Base-by-base conservation (phyloP, 2,113 vertebrate genomes). In the Cyphomyrus plagiostoma region DNA sequence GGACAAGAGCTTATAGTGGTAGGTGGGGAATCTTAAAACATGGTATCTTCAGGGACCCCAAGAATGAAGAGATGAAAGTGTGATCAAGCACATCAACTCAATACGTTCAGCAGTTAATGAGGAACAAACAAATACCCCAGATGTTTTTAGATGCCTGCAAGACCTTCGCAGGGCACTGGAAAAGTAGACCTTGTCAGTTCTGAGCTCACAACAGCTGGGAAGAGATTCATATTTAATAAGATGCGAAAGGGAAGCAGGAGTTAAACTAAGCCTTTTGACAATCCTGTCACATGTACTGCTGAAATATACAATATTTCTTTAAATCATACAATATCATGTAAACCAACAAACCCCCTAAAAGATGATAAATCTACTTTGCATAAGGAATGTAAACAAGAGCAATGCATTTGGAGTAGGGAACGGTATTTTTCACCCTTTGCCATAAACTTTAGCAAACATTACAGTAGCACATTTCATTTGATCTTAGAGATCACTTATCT, bases 221-320 rank as follows among this genome's bases (percentile, higher is more conserved):
- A 45, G 42, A 82, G 77, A 82, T 82, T 82, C 77, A 82, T 82
- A 82, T 82, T 82, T 82, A 45, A 82, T 82, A 19, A 21, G 77
- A 82, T 45, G 13, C 19, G 35, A 82, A 82, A 82, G 39, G 13
- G 6, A 66, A 3, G 77, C 77, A 45, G 39, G 77, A 45, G 42
- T 23, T 82, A 82, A 45, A 82, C 77, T 82, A 19, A 82, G 39
- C 77, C 77, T 82, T 82, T 39, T 42, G 35, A 39, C 42, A 39
- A 30, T 45, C 39, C 77, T 82, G 19, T 82, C 77, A 82, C 35
- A 39, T 45, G 30, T 15, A 9, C 30, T 42, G 39, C 30, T 23
- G 42, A 80, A 80, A 82, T 45, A 23, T 82, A 56, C 53, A 56
- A 21, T 56, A 42, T 82, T 45, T 42, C 35, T 42, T 82, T 39